Conservation (phyloP, 1,140 invertebrate genomes). For the Elymnias hypermnestra region DNA sequence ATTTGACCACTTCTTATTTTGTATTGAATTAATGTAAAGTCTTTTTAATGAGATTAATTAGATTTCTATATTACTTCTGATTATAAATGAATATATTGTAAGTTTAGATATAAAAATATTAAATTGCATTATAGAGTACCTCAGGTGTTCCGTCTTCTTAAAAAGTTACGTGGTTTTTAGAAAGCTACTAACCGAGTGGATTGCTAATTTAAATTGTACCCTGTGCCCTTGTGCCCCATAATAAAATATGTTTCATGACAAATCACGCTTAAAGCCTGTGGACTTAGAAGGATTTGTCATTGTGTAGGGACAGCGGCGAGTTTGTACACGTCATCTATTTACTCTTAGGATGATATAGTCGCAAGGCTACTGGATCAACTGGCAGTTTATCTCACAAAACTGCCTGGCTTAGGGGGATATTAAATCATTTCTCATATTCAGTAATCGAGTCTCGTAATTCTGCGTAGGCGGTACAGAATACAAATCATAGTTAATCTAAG, state of each 20-base stretch:
- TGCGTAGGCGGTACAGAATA: background rate
- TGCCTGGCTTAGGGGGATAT: slow-evolving; percentile 31
- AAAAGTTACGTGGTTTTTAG: too few relatives aligned
- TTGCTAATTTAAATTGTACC: too few relatives aligned
- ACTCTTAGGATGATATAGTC: slow-evolving; percentile 36
- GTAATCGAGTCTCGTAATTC: slow-evolving; percentile 27
- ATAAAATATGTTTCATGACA: background rate
- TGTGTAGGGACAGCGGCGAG: slow-evolving; percentile 18
- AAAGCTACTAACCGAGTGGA: too few relatives aligned
- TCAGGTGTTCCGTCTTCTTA: too few relatives aligned
- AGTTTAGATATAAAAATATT: too few relatives aligned
- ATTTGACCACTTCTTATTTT: too few relatives aligned
- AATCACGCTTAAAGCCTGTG: background rate
- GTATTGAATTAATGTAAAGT: too few relatives aligned
- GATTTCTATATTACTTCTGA: too few relatives aligned
- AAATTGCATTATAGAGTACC: too few relatives aligned
- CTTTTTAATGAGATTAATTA: too few relatives aligned
- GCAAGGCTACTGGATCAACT: slow-evolving; percentile 41
- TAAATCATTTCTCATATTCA: slow-evolving; percentile 41
- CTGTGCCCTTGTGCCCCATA: background rate
- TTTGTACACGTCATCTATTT: slow-evolving; percentile 50
- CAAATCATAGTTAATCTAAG: background rate
- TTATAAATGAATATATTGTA: too few relatives aligned
- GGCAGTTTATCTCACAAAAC: slow-evolving; percentile 52
- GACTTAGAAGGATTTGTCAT: slow-evolving; percentile 11